phyloP scores from a whole-genome alignment of 2,113 vertebrate genomes.

The Puntigrus tetrazona region DNA sequence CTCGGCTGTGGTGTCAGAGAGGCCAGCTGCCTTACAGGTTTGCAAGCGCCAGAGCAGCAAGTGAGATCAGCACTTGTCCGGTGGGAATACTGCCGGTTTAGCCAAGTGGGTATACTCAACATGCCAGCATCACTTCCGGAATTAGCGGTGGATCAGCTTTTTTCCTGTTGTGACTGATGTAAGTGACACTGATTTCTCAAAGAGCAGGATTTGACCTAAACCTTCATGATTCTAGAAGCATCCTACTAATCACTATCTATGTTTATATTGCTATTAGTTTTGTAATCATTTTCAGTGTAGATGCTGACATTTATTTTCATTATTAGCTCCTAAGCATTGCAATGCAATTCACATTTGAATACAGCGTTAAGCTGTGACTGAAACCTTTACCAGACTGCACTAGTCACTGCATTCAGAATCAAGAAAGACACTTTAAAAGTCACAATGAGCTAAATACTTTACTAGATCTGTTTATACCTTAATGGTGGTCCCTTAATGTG shows the following conservation, averaged over 20 bases:
- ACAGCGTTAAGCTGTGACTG: background rate
- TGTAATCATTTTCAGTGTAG: background rate
- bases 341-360: background rate
- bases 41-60: background rate
- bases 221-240: background rate
- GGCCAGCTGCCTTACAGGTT: background rate
- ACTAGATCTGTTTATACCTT: too few species aligned
- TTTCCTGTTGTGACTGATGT: background rate
- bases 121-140: background rate
- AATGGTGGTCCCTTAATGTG: too few species aligned
- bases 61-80: background rate
- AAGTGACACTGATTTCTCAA: background rate
- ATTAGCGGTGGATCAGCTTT: background rate
- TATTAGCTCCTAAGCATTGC: background rate
- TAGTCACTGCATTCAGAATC: too few species aligned
- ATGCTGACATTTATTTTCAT: background rate
- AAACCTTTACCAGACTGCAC: background rate
- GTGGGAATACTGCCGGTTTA: background rate
- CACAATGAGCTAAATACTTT: background rate
- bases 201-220: background rate
- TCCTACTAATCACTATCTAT: background rate
- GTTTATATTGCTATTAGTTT: background rate
- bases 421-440: too few species aligned
- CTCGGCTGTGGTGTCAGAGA: background rate
- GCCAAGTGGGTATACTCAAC: background rate